phyloP scores from a whole-genome alignment of 2,113 vertebrate genomes.

The Pseudorhombus dupliciocellatus region DNA sequence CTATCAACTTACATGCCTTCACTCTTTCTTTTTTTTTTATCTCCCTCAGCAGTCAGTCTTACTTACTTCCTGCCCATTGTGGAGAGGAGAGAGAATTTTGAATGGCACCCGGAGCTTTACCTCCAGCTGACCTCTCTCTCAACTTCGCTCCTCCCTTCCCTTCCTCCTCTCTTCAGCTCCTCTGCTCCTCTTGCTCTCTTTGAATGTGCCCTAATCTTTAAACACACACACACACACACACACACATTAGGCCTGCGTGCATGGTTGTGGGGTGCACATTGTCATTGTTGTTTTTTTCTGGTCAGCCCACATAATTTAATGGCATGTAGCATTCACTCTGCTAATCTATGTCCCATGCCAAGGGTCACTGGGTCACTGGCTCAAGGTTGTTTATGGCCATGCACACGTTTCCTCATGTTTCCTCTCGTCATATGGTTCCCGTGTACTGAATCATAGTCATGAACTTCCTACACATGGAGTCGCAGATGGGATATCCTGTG shows the following conservation, averaged over 20 bases:
- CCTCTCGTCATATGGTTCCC: conserved; percentile 16
- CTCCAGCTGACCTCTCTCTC: conserved; percentile 73
- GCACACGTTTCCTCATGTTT: conserved; percentile 16
- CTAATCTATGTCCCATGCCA: conserved; percentile 26
- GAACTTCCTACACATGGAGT: conserved; percentile 12
- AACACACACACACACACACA: conserved; percentile 14
- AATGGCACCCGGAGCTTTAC: conserved; percentile 71
- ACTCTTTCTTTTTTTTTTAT: conserved; percentile 20
- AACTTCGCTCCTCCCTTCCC: conserved; percentile 20
- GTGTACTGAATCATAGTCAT: not conserved
- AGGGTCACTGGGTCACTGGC: conserved; percentile 46
- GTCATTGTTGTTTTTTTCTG: conserved; percentile 1
- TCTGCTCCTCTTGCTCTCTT: conserved; percentile 26
- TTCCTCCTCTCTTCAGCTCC: not conserved
- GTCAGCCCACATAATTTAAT: not conserved
- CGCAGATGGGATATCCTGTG: conserved; percentile 36
- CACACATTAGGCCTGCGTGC: conserved; percentile 1
- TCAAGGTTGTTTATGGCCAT: conserved; percentile 25
- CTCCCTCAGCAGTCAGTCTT: conserved; percentile 39
- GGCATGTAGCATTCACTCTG: conserved; percentile 6
- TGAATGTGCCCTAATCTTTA: conserved; percentile 27
- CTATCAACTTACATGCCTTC: conserved; percentile 29
- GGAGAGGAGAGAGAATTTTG: conserved; percentile 40
- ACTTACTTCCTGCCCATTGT: conserved; percentile 67
- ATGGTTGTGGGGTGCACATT: not conserved